These are phyloP conservation scores for Rosalia funebris DNA, from an alignment of 2,888 invertebrate genomes.

Conservation along the genomic window DNA sequence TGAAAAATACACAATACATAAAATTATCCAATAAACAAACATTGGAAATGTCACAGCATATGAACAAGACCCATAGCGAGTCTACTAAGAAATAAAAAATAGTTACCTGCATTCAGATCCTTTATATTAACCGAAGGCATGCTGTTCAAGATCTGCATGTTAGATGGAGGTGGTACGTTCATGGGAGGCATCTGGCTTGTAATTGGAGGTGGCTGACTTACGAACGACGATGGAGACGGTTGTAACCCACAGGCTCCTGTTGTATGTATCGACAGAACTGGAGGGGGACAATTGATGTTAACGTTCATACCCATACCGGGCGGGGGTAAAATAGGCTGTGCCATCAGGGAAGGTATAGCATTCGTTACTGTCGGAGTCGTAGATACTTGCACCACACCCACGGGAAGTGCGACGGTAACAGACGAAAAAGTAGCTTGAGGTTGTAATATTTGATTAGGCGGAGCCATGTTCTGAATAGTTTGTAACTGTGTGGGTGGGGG, in stretches of 20 bases:
- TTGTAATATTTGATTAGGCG: slow-evolving; percentile 26
- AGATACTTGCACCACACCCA: slow-evolving; percentile 47
- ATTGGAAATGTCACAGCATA: no score
- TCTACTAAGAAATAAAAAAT: no score
- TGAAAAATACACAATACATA: no score
- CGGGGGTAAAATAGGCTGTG: slow-evolving; percentile 62
- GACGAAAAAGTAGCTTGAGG: slow-evolving; percentile 40
- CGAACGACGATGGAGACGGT: slow-evolving; percentile 55
- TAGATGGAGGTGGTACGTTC: slow-evolving; percentile 64
- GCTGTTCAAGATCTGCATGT: slow-evolving; percentile 47
- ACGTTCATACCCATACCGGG: slow-evolving; percentile 52
- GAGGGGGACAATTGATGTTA: slow-evolving; percentile 46
- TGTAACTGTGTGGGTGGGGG: slow-evolving; percentile 44
- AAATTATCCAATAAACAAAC: no score
- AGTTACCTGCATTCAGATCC: slow-evolving; percentile 60
- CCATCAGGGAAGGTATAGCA: slow-evolving; percentile 61
- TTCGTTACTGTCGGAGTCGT: slow-evolving; percentile 45
- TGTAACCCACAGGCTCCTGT: slow-evolving; percentile 40
- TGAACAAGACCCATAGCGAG: no score
- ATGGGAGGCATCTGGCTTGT: slow-evolving; percentile 60
- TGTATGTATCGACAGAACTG: slow-evolving; percentile 32
- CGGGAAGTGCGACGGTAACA: slow-evolving; percentile 50
- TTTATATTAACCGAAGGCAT: slow-evolving; percentile 41
- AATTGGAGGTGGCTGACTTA: slow-evolving; percentile 57
- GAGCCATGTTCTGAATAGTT: slow-evolving; percentile 29